Percentiles rank a stretch among this genome's conserved stretches.
These are phyloP conservation scores for Hipparchia semele DNA, from an alignment of 2,888 invertebrate genomes.

Conservation along the genomic window DNA sequence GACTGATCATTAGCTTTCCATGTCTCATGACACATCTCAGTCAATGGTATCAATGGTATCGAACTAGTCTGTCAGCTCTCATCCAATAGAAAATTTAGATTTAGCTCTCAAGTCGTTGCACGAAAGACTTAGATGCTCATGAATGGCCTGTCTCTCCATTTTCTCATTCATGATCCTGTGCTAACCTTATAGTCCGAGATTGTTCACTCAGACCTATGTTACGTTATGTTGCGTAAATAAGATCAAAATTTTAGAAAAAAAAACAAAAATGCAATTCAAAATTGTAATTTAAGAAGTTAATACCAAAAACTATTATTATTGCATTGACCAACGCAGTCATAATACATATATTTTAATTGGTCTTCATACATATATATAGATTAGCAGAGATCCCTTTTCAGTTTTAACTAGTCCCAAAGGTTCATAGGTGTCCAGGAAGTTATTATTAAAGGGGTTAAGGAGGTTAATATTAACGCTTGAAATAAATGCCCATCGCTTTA, in stretches of 20 bases:
- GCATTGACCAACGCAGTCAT: background rate
- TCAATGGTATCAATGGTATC: conserved; percentile 28
- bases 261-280: background rate
- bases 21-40: conserved; percentile 31
- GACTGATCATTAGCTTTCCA: conserved; percentile 44
- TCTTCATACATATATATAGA: background rate
- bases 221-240: background rate
- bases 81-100: conserved; percentile 26
- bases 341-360: background rate
- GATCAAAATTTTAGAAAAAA: background rate
- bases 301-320: background rate
- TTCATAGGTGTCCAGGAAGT: conserved; percentile 19
- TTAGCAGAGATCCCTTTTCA: conserved; percentile 11
- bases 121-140: conserved; percentile 29
- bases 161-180: conserved; percentile 23
- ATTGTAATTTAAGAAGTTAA: background rate
- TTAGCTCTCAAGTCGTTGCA: conserved; percentile 32
- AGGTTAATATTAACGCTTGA: conserved; percentile 61
- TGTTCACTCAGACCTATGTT: background rate
- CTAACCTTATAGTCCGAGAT: conserved; percentile 6
- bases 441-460: conserved; percentile 47
- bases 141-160: conserved; percentile 27
- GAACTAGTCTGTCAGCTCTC: conserved; percentile 33
- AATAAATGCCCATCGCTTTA: conserved; percentile 61
- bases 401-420: conserved; percentile 6